Evolutionary conservation across 1,140 invertebrate species (phyloP), one percentile per base, ranked within the genome.

Genomic region (Cyclina sinensis): DNA sequence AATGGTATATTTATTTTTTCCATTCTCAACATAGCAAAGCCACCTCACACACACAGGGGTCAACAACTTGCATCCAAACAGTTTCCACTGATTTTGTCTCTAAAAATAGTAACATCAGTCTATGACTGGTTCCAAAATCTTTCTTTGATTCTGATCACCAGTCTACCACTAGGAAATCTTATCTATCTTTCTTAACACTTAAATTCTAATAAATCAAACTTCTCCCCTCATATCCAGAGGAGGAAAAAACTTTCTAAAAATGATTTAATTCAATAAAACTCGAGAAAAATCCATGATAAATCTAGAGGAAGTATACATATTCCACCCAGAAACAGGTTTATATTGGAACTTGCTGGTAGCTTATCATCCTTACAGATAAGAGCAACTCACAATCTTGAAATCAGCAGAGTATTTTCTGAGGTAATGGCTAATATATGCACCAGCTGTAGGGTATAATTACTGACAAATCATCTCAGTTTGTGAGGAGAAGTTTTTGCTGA

Each of bases 281-380:
- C 51, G 7, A 3, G 14, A 57, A 62, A 62, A 1, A 62, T 27
- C 57, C 7, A 24, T 27, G 21, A 62, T 9, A 62, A n/a, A 27
- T 62, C 7, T 62, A 27, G 14, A 62, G 27, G 57, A 74, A 16
- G 39, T 48, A 48, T 48, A 74, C 18, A 74, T 74, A 74, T 74
- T 46, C 39, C 39, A 12, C 70, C 70, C 39, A 74, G 70, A 39
- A 74, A 74, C 70, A 74, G 70, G 70, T 74, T 74, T n/a, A 74
- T 74, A 74, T 74, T 43, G 39, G 70, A 74, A 12, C n/a, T 74
- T 21, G 70, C 24, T 39, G 70, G 39, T 9, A 43, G 70, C 70
- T 74, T 74, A 74, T 74, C 70, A 46, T 35, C n/a, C 12, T 16
- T 27, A 39, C 16, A 24, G 70, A 74, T 74, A 74, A 74, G 70